phyloP scores from a whole-genome alignment of 2,888 invertebrate genomes.

The Tachina fera region DNA sequence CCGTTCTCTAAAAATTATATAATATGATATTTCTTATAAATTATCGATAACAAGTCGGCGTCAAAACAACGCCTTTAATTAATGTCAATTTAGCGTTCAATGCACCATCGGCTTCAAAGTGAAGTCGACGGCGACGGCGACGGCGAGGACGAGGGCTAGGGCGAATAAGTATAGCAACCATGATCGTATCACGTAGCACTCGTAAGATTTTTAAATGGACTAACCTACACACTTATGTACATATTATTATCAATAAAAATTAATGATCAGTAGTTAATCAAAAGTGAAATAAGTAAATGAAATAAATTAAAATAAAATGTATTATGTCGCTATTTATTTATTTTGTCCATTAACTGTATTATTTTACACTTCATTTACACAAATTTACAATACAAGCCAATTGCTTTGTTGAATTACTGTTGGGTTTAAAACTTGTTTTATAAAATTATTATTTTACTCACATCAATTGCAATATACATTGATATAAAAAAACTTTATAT shows the following conservation, averaged over 20 bases:
- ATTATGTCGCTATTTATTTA: neutral
- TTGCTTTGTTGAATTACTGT: neutral
- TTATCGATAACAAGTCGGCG: too few species aligned
- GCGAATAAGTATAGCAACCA: too few species aligned
- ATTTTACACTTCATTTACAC: conserved; percentile 4
- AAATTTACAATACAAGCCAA: neutral
- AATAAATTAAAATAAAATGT: neutral
- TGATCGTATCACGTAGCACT: too few species aligned
- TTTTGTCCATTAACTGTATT: conserved; percentile 13
- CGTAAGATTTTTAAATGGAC: neutral
- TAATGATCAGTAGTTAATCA: neutral
- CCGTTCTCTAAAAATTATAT: too few species aligned
- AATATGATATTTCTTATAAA: too few species aligned
- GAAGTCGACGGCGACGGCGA: too few species aligned
- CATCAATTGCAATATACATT: neutral
- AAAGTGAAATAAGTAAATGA: too few species aligned
- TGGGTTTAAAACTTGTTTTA: conserved; percentile 13
- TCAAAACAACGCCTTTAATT: too few species aligned
- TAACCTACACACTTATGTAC: neutral
- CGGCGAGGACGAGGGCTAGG: too few species aligned
- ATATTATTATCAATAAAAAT: neutral
- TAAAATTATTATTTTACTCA: conserved; percentile 29
- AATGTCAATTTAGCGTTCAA: too few species aligned
- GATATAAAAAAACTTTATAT: neutral
- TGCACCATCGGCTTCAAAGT: too few species aligned